Conservation (phyloP, 2,113 vertebrate genomes). For the Hypomesus transpacificus region DNA sequence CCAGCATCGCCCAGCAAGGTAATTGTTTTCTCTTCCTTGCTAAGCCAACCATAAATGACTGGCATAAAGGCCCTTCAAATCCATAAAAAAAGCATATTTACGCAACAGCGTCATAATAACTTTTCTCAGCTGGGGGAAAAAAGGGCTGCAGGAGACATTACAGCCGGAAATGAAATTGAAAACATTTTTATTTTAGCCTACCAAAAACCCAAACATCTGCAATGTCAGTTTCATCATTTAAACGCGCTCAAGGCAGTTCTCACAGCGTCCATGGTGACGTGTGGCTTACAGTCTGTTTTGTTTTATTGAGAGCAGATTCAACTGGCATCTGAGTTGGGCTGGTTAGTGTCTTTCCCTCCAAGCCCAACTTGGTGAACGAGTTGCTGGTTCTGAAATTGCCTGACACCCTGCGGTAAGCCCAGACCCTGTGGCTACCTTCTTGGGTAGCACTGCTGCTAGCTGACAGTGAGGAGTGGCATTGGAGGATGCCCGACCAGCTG, state of each 20-base stretch:
- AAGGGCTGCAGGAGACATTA: background rate
- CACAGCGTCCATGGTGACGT: too few relatives aligned
- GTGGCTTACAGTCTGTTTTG: too few relatives aligned
- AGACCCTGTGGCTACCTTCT: background rate
- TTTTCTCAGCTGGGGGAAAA: background rate
- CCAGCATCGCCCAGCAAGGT: background rate
- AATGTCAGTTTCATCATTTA: too few relatives aligned
- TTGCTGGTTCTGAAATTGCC: too few relatives aligned
- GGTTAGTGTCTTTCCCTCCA: too few relatives aligned
- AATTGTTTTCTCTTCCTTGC: background rate
- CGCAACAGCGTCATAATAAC: conserved; percentile 2
- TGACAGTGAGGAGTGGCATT: background rate
- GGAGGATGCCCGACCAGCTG: background rate
- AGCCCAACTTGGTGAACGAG: too few relatives aligned
- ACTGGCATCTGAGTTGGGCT: too few relatives aligned
- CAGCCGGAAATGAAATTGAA: background rate
- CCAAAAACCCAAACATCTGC: background rate
- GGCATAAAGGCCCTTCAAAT: background rate
- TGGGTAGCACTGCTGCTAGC: background rate
- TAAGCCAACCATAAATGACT: background rate
- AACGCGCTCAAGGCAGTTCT: too few relatives aligned
- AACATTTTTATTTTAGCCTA: background rate
- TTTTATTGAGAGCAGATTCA: too few relatives aligned
- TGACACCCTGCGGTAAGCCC: too few relatives aligned
- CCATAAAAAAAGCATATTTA: conserved; percentile 23